Conservation (phyloP, 2,113 vertebrate species). For the Ageneiosus marmoratus region DNA sequence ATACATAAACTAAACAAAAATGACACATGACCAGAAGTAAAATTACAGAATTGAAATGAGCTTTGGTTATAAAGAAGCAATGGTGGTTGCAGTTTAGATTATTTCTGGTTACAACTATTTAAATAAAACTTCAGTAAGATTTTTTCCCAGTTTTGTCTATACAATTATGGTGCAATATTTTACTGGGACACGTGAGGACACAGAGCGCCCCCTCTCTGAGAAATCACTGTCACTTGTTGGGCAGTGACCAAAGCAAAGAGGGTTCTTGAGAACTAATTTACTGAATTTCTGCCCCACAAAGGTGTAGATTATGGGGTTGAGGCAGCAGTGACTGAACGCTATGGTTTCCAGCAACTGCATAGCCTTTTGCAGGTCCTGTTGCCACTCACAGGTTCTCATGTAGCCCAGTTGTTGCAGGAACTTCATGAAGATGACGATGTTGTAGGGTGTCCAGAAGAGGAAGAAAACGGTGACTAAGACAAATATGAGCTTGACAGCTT, state of each 20-base stretch:
- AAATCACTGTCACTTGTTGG: not conserved
- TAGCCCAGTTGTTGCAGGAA: slow-evolving; percentile 11
- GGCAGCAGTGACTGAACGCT: slow-evolving; percentile 71
- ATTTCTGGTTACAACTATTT: too few relatives aligned
- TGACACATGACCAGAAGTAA: too few relatives aligned
- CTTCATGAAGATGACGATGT: slow-evolving; percentile 64
- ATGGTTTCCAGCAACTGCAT: slow-evolving; percentile 60
- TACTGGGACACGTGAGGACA: slow-evolving; percentile 59
- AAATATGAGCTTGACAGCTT: too few relatives aligned
- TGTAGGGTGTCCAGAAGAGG: slow-evolving; percentile 83
- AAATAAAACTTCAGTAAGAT: too few relatives aligned
- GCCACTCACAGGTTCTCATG: not conserved
- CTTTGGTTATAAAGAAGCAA: not conserved
- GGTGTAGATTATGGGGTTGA: slow-evolving; percentile 77
- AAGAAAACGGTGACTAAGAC: slow-evolving; percentile 80
- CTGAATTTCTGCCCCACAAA: slow-evolving; percentile 74
- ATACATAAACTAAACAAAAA: too few relatives aligned
- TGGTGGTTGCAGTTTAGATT: too few relatives aligned
- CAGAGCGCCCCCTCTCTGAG: slow-evolving; percentile 55
- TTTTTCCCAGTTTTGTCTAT: too few relatives aligned
- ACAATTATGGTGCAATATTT: too few relatives aligned
- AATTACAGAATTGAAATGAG: not conserved
- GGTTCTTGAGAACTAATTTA: slow-evolving; percentile 53
- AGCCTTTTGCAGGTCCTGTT: not conserved
- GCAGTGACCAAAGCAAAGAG: slow-evolving; percentile 4